phyloP scores from a whole-genome alignment of 2,888 invertebrate genomes.

The Rhamphomyia laevipes region DNA sequence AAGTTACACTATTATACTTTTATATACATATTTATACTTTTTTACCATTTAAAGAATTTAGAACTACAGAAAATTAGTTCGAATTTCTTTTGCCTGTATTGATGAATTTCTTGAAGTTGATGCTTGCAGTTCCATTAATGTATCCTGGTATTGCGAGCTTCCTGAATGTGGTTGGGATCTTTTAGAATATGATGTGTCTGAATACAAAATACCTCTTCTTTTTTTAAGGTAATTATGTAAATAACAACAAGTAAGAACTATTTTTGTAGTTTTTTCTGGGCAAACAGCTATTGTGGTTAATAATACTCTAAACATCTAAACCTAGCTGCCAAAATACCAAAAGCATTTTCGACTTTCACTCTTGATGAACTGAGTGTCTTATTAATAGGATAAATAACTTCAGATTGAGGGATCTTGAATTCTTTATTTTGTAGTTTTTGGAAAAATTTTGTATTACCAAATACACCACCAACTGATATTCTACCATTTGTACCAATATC shows the following conservation, averaged over 20 bases:
- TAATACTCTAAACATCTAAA: background rate
- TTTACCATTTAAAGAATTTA: background rate
- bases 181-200: background rate
- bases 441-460: conserved; percentile 4
- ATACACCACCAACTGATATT: conserved; percentile 7
- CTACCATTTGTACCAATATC: conserved; percentile 5
- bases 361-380: conserved; percentile 2
- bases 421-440: conserved; percentile 1
- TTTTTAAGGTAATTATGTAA: conserved; percentile 11
- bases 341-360: conserved; percentile 9
- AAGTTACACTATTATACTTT: no score
- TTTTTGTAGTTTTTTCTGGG: conserved; percentile 9
- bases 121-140: conserved; percentile 1
- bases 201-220: background rate
- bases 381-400: background rate
- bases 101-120: background rate
- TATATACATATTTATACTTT: no score
- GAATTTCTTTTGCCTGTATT: background rate
- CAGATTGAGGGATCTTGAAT: conserved; percentile 1
- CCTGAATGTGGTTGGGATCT: background rate
- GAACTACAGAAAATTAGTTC: background rate
- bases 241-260: conserved; percentile 8
- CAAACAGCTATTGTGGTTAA: conserved; percentile 13
- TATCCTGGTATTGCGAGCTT: background rate
- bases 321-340: conserved; percentile 15